These are phyloP conservation scores for Apostichopus japonicus DNA, from an alignment of 35 echinoderm and acorn worm species.

Conservation along the genomic window DNA sequence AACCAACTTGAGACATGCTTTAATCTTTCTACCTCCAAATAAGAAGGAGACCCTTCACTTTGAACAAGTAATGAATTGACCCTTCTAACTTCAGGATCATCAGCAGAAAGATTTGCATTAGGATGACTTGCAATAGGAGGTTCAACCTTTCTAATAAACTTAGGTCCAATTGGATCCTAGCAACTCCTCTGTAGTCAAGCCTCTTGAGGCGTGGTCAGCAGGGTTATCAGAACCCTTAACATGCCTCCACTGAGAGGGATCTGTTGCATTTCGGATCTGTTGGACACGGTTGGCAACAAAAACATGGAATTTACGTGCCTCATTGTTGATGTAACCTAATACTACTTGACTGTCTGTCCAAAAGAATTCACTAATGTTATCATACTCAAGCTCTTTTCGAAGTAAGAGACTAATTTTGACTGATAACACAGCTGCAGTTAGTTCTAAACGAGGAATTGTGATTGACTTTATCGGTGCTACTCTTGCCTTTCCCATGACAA, in stretches of 20 bases:
- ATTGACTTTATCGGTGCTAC: conserved; percentile 22
- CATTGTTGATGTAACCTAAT: conserved; percentile 73
- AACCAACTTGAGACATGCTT: neutral
- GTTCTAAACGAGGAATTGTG: conserved; percentile 53
- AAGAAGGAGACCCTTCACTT: neutral
- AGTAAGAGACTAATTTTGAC: conserved; percentile 48
- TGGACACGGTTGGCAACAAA: conserved; percentile 72
- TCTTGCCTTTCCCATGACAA: conserved; percentile 52
- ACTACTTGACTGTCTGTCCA: conserved; percentile 68
- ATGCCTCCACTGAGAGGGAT: conserved; percentile 65
- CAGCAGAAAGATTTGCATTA: no score
- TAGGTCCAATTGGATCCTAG: conserved; percentile 47
- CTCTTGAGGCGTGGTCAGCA: conserved; percentile 53
- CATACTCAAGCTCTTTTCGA: conserved; percentile 35
- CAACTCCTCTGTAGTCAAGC: conserved; percentile 11
- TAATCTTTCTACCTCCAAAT: neutral
- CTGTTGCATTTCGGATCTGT: conserved; percentile 36
- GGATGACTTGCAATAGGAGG: neutral
- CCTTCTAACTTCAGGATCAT: neutral
- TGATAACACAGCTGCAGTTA: conserved; percentile 66
- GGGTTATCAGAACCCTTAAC: conserved; percentile 55
- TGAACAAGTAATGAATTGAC: neutral
- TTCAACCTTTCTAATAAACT: conserved; percentile 44
- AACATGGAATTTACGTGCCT: conserved; percentile 62
- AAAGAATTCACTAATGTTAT: neutral